Evolutionary conservation across 2,888 invertebrate genomes (phyloP).

Genomic region (Sphaeridia pumilis): DNA sequence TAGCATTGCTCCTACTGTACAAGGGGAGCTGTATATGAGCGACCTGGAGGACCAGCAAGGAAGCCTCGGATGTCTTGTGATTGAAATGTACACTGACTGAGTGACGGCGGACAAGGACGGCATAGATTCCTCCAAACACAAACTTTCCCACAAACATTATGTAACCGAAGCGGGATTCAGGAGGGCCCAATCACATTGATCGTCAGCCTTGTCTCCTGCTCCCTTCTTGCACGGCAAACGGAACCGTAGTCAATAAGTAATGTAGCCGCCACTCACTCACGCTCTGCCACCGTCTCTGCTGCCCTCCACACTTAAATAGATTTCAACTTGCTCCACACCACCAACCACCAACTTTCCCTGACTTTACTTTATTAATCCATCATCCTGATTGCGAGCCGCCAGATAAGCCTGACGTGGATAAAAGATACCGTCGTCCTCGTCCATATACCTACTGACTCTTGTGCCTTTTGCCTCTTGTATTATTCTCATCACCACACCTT

Average conservation of each 20-base stretch:
- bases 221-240: neutral
- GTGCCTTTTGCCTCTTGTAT: too few relatives aligned
- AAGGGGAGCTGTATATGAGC: too few relatives aligned
- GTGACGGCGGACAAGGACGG: too few relatives aligned
- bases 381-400: conserved; percentile 2
- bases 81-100: too few relatives aligned
- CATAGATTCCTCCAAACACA: too few relatives aligned
- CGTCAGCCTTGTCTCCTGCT: neutral
- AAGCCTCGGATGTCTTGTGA: too few relatives aligned
- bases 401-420: conserved; percentile 1
- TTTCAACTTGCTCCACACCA: neutral
- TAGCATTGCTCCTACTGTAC: too few relatives aligned
- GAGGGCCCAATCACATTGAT: neutral
- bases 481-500: neutral
- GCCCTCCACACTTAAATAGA: neutral
- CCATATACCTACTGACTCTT: too few relatives aligned
- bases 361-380: neutral
- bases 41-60: too few relatives aligned
- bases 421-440: neutral
- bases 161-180: too few relatives aligned
- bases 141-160: too few relatives aligned
- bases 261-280: neutral
- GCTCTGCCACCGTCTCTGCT: neutral
- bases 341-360: neutral
- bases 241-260: neutral